These are phyloP conservation scores for Tachysurus fulvidraco DNA, from an alignment of 2,113 vertebrate genomes.

Conservation along the genomic window DNA sequence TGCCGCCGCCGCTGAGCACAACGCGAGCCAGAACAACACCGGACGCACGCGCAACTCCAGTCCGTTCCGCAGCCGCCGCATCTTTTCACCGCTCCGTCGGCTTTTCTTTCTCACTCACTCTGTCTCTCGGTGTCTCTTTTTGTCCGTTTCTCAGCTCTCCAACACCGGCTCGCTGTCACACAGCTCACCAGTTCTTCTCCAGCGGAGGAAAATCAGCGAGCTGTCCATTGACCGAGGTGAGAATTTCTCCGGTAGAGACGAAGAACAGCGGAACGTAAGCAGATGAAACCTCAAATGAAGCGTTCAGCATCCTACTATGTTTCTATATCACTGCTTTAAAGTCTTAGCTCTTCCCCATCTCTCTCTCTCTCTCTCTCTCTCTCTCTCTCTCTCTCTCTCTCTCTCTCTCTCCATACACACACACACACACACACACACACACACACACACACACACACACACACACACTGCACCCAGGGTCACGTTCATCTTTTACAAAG, in stretches of 20 bases:
- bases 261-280: not conserved
- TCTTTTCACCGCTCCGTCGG: conserved; percentile 56
- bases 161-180: conserved; percentile 22
- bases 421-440: too few relatives aligned
- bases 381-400: not conserved
- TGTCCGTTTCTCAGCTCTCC: not conserved
- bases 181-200: conserved; percentile 36
- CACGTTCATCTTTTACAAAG: too few relatives aligned
- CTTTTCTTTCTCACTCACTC: not conserved
- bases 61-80: conserved; percentile 66
- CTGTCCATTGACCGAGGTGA: conserved; percentile 17
- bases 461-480: too few relatives aligned
- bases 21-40: conserved; percentile 75
- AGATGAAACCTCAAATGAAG: not conserved
- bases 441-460: too few relatives aligned
- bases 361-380: not conserved
- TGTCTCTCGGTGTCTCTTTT: not conserved
- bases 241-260: not conserved
- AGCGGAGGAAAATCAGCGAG: conserved; percentile 9
- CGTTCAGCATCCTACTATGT: not conserved
- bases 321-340: too few relatives aligned
- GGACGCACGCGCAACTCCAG: conserved; percentile 65
- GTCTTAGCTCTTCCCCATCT: not conserved
- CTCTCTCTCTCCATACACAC: too few relatives aligned
- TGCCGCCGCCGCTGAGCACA: conserved; percentile 75